phyloP scores from a whole-genome alignment of 2,113 vertebrate genomes.

The Rousettus leschenaultii region DNA sequence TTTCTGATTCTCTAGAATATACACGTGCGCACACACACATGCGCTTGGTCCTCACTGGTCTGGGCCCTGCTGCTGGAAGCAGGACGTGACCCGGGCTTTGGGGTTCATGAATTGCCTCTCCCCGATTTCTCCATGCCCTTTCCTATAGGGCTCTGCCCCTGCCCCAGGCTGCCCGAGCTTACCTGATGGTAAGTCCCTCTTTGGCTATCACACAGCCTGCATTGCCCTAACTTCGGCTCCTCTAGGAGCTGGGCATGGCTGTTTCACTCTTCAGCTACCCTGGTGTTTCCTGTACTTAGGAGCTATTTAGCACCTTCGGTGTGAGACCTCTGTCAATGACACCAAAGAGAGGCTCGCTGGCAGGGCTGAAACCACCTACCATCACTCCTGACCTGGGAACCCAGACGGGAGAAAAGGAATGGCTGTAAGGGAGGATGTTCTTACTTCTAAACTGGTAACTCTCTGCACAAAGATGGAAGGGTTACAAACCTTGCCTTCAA shows the following conservation, averaged over 20 bases:
- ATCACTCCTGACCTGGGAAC: neutral
- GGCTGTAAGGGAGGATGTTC: neutral
- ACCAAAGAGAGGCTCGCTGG: neutral
- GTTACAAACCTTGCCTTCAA: neutral
- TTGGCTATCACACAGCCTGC: neutral
- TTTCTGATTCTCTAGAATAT: neutral
- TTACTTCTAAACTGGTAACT: neutral
- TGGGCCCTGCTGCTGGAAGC: neutral
- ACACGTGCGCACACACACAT: neutral
- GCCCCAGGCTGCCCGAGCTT: neutral
- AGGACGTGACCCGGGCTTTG: neutral
- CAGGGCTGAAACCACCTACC: neutral
- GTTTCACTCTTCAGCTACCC: neutral
- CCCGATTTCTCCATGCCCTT: neutral
- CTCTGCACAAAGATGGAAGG: neutral
- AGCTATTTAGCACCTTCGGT: neutral
- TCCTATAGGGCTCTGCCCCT: neutral
- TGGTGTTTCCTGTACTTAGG: neutral
- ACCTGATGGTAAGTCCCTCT: neutral
- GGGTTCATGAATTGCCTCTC: neutral
- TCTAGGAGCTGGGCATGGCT: neutral
- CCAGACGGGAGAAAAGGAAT: neutral
- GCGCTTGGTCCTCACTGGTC: neutral
- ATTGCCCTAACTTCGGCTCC: neutral
- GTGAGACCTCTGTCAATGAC: neutral